These are phyloP conservation scores for Neelides folsomi DNA, from an alignment of 2,888 invertebrate genomes.

Conservation along the genomic window DNA sequence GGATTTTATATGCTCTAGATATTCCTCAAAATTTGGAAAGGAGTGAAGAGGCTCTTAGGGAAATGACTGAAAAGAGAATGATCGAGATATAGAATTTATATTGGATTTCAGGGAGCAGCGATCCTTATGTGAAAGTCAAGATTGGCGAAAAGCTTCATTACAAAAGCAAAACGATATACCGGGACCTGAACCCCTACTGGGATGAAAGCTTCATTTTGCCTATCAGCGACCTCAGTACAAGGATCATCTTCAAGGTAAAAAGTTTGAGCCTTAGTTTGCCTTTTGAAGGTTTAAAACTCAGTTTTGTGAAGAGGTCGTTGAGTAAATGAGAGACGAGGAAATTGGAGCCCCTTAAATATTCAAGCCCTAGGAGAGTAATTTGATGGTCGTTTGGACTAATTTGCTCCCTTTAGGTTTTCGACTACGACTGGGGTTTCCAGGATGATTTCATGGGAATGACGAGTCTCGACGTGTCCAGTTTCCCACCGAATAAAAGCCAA, in stretches of 20 bases:
- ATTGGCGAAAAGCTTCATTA: conserved; percentile 70
- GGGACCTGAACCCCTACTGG: conserved; percentile 95
- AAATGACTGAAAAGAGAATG: too few relatives aligned
- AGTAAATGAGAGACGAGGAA: background rate
- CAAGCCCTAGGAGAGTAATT: background rate
- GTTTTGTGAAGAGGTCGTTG: too few relatives aligned
- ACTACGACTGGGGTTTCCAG: conserved; percentile 87
- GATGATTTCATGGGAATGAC: conserved; percentile 97
- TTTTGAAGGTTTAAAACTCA: background rate
- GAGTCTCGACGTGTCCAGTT: conserved; percentile 62
- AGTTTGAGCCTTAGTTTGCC: background rate
- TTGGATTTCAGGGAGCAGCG: conserved; percentile 68
- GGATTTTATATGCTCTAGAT: too few relatives aligned
- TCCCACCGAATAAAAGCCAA: conserved; percentile 53
- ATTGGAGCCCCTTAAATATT: background rate
- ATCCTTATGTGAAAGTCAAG: conserved; percentile 96
- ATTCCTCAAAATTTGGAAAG: too few relatives aligned
- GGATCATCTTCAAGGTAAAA: conserved; percentile 67
- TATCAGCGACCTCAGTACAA: conserved; percentile 77
- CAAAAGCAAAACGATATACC: conserved; percentile 85
- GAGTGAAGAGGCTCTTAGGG: too few relatives aligned
- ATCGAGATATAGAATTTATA: too few relatives aligned
- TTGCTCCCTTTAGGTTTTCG: conserved; percentile 56
- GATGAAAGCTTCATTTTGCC: conserved; percentile 89
- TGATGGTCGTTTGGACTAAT: background rate